Evolutionary conservation across 2,797 vertebrate genomes (phyloP).

Genomic region (Euphonia xanthogaster): DNA sequence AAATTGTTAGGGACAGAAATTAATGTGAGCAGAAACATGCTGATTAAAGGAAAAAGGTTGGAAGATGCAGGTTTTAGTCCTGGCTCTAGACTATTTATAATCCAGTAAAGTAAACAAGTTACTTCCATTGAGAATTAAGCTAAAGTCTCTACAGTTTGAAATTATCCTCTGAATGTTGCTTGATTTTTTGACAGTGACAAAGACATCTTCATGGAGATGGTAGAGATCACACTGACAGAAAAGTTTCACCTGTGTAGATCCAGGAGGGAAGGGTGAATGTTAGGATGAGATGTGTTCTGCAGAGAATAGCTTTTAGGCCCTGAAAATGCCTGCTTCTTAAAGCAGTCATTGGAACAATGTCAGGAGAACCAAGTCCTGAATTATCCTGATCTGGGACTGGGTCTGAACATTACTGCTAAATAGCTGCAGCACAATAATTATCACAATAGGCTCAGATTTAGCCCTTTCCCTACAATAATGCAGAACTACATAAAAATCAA

Average conservation of each 20-base stretch:
- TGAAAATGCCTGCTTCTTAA: background rate
- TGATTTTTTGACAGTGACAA: fast-evolving
- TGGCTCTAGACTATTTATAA: background rate
- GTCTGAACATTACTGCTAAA: background rate
- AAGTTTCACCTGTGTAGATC: background rate
- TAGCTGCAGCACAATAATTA: background rate
- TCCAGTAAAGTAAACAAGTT: background rate
- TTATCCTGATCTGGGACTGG: background rate
- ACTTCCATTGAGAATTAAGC: background rate
- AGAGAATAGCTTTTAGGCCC: background rate
- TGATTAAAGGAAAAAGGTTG: background rate
- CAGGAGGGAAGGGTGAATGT: background rate
- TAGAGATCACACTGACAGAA: background rate
- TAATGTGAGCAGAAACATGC: background rate
- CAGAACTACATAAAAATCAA: background rate
- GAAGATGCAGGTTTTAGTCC: background rate
- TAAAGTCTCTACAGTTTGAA: background rate
- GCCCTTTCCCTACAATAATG: background rate
- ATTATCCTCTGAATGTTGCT: background rate
- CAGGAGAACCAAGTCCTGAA: background rate
- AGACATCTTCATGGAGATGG: background rate
- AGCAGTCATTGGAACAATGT: background rate
- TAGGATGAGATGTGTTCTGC: background rate
- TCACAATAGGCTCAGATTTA: background rate
- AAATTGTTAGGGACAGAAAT: background rate